Conservation (phyloP, 2,888 invertebrate genomes). For the Tigriopus californicus region DNA sequence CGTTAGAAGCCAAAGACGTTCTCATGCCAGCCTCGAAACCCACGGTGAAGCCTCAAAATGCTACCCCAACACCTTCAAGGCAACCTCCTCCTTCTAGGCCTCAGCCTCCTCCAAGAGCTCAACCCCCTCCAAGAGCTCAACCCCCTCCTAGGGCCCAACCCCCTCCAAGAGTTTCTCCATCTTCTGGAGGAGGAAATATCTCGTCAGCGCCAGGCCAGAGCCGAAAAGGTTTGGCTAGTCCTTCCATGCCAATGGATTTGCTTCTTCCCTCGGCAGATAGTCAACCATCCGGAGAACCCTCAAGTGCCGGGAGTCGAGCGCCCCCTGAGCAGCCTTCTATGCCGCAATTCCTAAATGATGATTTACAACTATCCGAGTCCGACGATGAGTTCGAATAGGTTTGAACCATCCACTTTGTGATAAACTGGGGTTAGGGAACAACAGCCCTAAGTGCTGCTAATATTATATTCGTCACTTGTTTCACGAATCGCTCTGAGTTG, state of each 20-base stretch:
- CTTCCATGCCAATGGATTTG: too few relatives aligned
- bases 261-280: too few relatives aligned
- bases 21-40: too few relatives aligned
- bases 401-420: too few relatives aligned
- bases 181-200: neutral
- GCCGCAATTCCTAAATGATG: constrained; percentile 8
- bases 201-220: neutral
- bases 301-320: neutral
- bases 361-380: constrained; percentile 12
- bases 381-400: constrained; percentile 7
- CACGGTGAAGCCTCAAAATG: too few relatives aligned
- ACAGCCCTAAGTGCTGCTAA: too few relatives aligned
- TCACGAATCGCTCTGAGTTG: neutral
- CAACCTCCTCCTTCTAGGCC: too few relatives aligned
- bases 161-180: neutral
- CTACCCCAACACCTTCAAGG: too few relatives aligned
- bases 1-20: too few relatives aligned
- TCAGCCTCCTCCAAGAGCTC: too few relatives aligned
- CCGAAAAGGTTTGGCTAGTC: too few relatives aligned
- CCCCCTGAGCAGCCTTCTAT: neutral
- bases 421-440: too few relatives aligned
- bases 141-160: neutral
- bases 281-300: neutral
- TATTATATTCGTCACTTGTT: neutral
- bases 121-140: neutral